phyloP scores from a whole-genome alignment of 2,113 vertebrate genomes.

The Sinocyclocheilus anshuiensis region DNA sequence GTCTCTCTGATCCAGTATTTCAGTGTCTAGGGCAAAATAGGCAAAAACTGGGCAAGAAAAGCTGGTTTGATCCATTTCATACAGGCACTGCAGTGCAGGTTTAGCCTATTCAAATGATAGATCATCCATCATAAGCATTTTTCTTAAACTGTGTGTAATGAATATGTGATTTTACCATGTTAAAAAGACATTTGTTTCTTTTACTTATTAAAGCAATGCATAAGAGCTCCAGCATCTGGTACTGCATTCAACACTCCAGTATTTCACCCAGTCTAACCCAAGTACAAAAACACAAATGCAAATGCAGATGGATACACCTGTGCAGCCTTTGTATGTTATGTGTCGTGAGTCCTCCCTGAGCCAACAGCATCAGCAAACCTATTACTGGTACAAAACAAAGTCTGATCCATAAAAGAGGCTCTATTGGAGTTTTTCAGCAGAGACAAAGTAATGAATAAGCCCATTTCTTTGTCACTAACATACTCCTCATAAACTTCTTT shows the following conservation, averaged over 20 bases:
- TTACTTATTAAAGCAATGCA: not conserved
- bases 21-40: constrained; percentile 61
- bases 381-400: not conserved
- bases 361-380: not conserved
- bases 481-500: too few species aligned
- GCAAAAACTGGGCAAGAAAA: not conserved
- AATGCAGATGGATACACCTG: not conserved
- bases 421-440: too few species aligned
- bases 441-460: too few species aligned
- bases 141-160: not conserved
- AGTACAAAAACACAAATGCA: not conserved
- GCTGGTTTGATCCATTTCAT: constrained; percentile 64
- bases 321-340: not conserved
- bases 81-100: constrained; percentile 57
- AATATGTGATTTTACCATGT: not conserved
- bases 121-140: not conserved
- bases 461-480: too few species aligned
- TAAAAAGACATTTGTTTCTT: not conserved
- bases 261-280: not conserved
- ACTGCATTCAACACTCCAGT: not conserved
- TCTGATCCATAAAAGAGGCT: too few species aligned
- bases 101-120: not conserved
- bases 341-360: not conserved
- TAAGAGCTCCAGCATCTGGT: not conserved
- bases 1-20: constrained; percentile 74